Evolutionary conservation across 2,113 vertebrate genomes (phyloP).

Genomic region (Chlamydotis undulata): DNA sequence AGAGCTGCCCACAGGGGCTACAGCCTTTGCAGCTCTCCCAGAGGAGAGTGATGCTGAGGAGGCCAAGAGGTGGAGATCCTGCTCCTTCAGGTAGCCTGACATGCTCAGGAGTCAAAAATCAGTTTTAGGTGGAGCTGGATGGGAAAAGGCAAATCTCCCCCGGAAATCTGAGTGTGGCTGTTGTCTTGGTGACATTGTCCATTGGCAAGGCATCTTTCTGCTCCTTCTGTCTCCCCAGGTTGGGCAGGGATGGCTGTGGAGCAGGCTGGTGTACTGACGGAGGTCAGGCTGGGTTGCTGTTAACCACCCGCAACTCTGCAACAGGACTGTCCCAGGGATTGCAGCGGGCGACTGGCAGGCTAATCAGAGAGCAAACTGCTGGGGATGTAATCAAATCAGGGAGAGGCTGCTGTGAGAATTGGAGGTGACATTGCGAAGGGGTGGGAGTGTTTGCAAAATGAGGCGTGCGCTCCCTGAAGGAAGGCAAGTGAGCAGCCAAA

Average conservation of each 20-base stretch:
- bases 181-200: background rate
- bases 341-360: background rate
- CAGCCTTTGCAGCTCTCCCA: background rate
- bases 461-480: background rate
- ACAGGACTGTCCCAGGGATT: background rate
- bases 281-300: background rate
- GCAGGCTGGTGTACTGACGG: accelerated
- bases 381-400: background rate
- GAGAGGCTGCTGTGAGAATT: background rate
- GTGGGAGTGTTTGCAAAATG: background rate
- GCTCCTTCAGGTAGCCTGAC: accelerated
- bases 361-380: background rate
- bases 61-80: background rate
- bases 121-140: background rate
- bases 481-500: background rate
- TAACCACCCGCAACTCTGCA: background rate
- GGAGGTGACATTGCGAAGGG: background rate
- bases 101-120: background rate
- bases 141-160: background rate
- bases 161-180: background rate
- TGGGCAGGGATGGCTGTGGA: background rate
- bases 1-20: background rate
- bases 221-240: background rate
- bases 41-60: accelerated
- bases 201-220: background rate